Evolutionary conservation across 2,888 invertebrate genomes (phyloP).

Genomic region (Liposcelis brunnea): DNA sequence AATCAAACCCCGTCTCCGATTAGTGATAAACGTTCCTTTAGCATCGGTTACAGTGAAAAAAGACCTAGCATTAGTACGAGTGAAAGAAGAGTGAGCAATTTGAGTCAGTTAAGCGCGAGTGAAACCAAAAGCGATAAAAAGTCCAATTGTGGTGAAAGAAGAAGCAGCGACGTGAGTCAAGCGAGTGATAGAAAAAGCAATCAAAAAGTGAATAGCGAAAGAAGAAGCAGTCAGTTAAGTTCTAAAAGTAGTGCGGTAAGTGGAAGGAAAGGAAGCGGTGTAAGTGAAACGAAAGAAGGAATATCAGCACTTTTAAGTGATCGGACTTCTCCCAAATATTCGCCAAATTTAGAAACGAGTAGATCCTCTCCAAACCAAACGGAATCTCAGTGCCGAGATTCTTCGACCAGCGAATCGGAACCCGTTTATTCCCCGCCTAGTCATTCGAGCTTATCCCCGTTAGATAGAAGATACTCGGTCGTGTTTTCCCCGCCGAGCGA

Average conservation of each 20-base stretch:
- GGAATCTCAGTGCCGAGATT: constrained; percentile 3
- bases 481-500: constrained; percentile 7
- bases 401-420: constrained; percentile 3
- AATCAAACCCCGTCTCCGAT: no score
- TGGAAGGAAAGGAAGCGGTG: no score
- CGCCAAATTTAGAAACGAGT: no score
- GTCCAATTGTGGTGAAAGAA: no score
- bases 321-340: no score
- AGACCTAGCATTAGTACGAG: background rate
- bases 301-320: no score
- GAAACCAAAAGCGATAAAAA: no score
- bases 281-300: background rate
- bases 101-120: no score
- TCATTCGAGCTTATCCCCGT: constrained; percentile 1
- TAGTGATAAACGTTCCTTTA: background rate
- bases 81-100: no score
- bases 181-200: background rate
- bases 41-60: background rate
- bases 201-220: no score
- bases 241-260: no score
- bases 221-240: no score
- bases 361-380: background rate
- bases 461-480: constrained; percentile 3
- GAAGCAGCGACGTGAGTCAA: background rate
- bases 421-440: constrained; percentile 7